Percentiles rank a stretch among this genome's conserved stretches.
phyloP scores from a whole-genome alignment of 2,113 vertebrate species.

The Rostratula benghalensis region DNA sequence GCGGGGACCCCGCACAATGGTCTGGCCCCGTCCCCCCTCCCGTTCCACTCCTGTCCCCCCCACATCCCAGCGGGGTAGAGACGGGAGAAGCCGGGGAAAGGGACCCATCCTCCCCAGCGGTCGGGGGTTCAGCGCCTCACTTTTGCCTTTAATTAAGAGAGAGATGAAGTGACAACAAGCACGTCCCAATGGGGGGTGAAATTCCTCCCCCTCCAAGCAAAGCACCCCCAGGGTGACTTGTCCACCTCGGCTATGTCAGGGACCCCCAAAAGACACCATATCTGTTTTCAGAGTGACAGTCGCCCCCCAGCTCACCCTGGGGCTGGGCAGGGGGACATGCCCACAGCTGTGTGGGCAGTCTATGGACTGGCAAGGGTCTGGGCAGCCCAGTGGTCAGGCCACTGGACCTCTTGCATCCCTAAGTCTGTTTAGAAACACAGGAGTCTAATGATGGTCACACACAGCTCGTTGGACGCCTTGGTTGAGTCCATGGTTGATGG shows the following conservation, averaged over 20 bases:
- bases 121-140: not conserved
- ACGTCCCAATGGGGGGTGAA: not conserved
- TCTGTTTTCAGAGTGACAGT: not conserved
- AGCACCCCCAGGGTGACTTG: not conserved
- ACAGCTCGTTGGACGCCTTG: not conserved
- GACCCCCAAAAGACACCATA: not conserved
- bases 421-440: rapidly evolving
- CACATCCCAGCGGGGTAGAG: not conserved
- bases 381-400: rapidly evolving
- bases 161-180: too few relatives aligned
- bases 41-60: too few relatives aligned
- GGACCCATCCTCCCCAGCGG: not conserved
- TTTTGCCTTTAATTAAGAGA: not conserved
- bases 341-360: not conserved
- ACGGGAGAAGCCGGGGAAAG: not conserved
- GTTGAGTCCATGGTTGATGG: rapidly evolving
- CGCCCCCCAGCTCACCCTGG: not conserved
- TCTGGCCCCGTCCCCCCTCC: not conserved
- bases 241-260: not conserved
- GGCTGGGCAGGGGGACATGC: not conserved
- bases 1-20: conserved; percentile 77
- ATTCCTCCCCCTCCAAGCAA: rapidly evolving
- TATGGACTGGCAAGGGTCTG: not conserved
- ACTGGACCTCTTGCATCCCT: not conserved
- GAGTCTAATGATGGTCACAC: rapidly evolving